Evolutionary conservation across 2,888 invertebrate genomes (phyloP), one percentile per base, ranked within the genome.

Genomic region (Lingula anatina): DNA sequence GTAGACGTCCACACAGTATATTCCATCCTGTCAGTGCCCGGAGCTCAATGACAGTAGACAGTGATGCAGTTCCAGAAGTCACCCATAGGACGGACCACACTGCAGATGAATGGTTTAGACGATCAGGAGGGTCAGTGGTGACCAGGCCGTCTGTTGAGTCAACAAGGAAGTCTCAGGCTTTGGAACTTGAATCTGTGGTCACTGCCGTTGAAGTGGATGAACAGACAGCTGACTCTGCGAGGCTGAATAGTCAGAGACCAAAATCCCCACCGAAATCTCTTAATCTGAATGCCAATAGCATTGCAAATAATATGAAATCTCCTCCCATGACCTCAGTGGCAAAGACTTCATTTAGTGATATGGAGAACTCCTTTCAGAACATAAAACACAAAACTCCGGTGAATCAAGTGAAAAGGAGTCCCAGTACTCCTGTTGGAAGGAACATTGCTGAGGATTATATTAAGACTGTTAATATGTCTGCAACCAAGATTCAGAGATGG

Each of bases 321-420:
- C 70, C 65, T 36, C 69, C 66, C 3, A 63, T 65, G 57, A 61
- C 61, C 2, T 62, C 63, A 28, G 50, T 47, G 9, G 45, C 48
- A 5, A 72, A 71, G 60, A 65, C 69, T 4, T 62, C 71, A 15
- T 55, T 73, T 25, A 65, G 66, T 4, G 66, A 62, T 49, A 61
- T 73, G 53, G 71, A 75, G 56, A 74, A 75, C 56, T 70, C 73
- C 1, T 72, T 69, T 51, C 71, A 72, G 55, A 74, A 75, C 56
- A 71, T 73, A 36, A 72, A 71, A 55, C 71, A 66, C 47, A 75
- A 75, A 55, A 68, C 65, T 9, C 75, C 73, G 2, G 67, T 74
- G 4, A 74, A 73, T 55, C 68, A 73, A 51, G 68, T 70, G 25
- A 47, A 47, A 18, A 48, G 47, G 23, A 28, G 7, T 15, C 20